Conservation (phyloP, 2,797 vertebrate genomes). For the Sylvia borin region DNA sequence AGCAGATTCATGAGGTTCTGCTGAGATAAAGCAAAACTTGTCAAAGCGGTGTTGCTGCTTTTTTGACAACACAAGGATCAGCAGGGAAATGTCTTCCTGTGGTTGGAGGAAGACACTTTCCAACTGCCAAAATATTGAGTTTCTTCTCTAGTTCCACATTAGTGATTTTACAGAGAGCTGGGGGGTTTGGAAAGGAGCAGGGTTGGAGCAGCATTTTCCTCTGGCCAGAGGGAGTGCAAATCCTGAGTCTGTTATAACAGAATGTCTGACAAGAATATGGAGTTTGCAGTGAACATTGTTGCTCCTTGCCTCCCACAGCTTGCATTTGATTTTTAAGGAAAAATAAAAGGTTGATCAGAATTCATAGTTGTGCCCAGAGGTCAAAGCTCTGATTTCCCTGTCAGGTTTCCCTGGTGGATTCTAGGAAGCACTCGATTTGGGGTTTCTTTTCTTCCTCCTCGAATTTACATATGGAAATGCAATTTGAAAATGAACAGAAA, state of each 20-base stretch:
- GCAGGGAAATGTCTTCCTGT: not conserved
- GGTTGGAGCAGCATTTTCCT: not conserved
- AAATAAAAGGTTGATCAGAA: not conserved
- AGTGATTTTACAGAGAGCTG: not conserved
- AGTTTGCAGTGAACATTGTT: not conserved
- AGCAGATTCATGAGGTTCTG: not conserved
- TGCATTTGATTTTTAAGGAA: not conserved
- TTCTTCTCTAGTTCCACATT: not conserved
- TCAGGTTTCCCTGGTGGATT: not conserved
- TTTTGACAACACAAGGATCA: not conserved
- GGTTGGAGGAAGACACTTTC: not conserved
- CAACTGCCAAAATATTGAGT: not conserved
- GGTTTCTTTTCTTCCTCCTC: not conserved
- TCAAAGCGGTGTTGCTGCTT: not conserved
- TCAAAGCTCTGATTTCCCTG: not conserved
- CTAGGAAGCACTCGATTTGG: not conserved
- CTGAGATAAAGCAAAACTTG: not conserved
- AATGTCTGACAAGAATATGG: not conserved
- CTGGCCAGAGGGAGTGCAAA: not conserved
- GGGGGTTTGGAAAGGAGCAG: not conserved
- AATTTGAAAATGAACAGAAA: not conserved
- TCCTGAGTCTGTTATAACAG: not conserved
- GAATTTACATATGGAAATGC: slow-evolving; percentile 4
- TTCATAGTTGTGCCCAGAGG: not conserved
- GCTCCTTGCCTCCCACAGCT: not conserved